Conservation (phyloP, 37 sponge, comb jelly and placozoan genomes). For the Spongilla lacustris region DNA sequence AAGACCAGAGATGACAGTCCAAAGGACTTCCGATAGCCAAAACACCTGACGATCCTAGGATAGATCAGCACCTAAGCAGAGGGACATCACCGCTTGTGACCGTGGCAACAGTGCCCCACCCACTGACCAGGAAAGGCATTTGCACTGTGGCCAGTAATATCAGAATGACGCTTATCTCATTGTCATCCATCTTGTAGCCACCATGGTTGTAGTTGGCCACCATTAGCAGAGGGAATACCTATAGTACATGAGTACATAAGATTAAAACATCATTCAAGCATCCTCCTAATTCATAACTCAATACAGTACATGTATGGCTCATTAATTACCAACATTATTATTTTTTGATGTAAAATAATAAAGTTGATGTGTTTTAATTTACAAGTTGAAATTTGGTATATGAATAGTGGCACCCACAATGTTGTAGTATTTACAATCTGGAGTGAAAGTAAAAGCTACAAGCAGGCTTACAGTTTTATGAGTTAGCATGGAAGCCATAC, state of each 20-base stretch:
- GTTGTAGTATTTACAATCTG: no score
- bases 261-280: no score
- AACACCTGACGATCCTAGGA: constrained; percentile 43
- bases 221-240: constrained; percentile 78
- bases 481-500: no score
- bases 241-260: neutral
- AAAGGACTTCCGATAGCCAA: constrained; percentile 54
- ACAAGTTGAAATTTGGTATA: no score
- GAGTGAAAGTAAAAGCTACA: no score
- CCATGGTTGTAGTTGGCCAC: constrained; percentile 73
- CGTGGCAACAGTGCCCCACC: no score
- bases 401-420: no score
- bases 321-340: no score
- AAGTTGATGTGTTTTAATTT: no score
- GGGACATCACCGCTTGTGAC: neutral
- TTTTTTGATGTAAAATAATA: no score
- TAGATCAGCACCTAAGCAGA: constrained; percentile 48
- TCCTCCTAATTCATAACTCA: neutral
- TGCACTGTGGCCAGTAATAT: constrained; percentile 38
- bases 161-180: constrained; percentile 71
- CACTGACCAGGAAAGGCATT: constrained; percentile 62
- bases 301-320: neutral
- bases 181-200: constrained; percentile 76
- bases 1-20: constrained; percentile 30
- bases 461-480: no score